Base-by-base conservation (phyloP, 2,797 vertebrate genomes). In the Okamejei kenojei region DNA sequence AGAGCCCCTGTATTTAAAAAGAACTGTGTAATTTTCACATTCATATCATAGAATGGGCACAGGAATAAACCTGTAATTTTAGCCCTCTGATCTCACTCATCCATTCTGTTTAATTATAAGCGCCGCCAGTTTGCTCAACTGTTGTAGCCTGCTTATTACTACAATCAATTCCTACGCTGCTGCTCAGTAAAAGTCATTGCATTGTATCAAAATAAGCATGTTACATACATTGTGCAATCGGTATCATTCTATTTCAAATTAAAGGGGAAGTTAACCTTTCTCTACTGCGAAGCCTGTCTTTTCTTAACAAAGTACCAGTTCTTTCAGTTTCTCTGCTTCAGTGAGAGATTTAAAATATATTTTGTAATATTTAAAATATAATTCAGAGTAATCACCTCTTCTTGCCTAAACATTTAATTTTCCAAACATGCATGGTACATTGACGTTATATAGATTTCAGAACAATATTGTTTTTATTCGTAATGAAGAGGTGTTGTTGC, bases 61-160 rank as follows among this genome's bases (percentile, higher is more conserved):
- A 26, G 35, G 71, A 92, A 76, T 74, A 92, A 92, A 92, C 90
- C 71, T 76, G 45, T 92, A 92, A 92, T 92, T 92, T 92, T 73
- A 74, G 71, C 45, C 90, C 29, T 54, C 35, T 92, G 90, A 92
- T 92, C 21, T 92, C 90, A 92, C 68, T 92, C 90, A 92, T 92
- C 90, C 23, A 92, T 92, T 92, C 90, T 74, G 68, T 74, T 92
- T 92, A 92, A 92, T 92, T 92, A 92, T 76, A 92, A 92, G 90
- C 4, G 71, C 68, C 23, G 90, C 38, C 71, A 92, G 71, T 74
- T 35, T 54, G 38, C 71, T 76, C 90, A 92, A 76, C 90, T 92
- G 90, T 35, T 54, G 71, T 38, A 92, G 71, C 45, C 90, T 92
- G 90, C 71, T 92, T 92, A 92, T 92, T 74, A 92, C 38, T 76